These are phyloP conservation scores for Kryptolebias ocellatus DNA, from an alignment of 2,797 vertebrate genomes.

Conservation along the genomic window DNA sequence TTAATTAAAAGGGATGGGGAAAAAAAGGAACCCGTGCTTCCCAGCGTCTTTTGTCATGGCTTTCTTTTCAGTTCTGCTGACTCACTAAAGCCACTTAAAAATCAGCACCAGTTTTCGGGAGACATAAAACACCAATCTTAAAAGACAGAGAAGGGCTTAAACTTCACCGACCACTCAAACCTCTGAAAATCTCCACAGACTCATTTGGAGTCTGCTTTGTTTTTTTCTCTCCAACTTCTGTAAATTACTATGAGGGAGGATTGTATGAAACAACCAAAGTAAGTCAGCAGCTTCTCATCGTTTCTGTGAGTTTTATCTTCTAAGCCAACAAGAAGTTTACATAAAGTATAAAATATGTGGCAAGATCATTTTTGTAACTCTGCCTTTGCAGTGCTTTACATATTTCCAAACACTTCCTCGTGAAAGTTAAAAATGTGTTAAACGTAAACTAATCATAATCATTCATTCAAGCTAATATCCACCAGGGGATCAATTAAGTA, in stretches of 20 bases:
- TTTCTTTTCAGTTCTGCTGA: constrained; percentile 56
- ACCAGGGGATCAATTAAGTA: too few relatives aligned
- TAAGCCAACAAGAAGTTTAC: not conserved
- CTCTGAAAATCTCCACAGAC: not conserved
- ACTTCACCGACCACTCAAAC: constrained; percentile 13
- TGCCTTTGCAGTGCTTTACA: too few relatives aligned
- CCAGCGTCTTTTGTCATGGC: constrained; percentile 43
- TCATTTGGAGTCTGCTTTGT: constrained; percentile 4
- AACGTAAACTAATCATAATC: too few relatives aligned
- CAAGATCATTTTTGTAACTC: too few relatives aligned
- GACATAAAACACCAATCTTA: constrained; percentile 36
- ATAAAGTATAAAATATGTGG: too few relatives aligned
- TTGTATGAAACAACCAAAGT: not conserved
- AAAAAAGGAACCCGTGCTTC: constrained; percentile 49
- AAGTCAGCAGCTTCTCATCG: not conserved
- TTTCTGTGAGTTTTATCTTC: not conserved
- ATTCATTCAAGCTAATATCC: too few relatives aligned
- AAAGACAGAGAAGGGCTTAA: constrained; percentile 10
- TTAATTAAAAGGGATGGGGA: constrained; percentile 59
- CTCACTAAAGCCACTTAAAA: constrained; percentile 59
- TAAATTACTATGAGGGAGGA: not conserved
- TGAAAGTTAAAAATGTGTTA: too few relatives aligned
- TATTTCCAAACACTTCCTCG: too few relatives aligned
- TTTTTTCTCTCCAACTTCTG: not conserved
- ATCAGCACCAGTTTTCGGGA: constrained; percentile 36